phyloP scores from a whole-genome alignment of 2,888 invertebrate genomes.

The Andrena marginata region DNA sequence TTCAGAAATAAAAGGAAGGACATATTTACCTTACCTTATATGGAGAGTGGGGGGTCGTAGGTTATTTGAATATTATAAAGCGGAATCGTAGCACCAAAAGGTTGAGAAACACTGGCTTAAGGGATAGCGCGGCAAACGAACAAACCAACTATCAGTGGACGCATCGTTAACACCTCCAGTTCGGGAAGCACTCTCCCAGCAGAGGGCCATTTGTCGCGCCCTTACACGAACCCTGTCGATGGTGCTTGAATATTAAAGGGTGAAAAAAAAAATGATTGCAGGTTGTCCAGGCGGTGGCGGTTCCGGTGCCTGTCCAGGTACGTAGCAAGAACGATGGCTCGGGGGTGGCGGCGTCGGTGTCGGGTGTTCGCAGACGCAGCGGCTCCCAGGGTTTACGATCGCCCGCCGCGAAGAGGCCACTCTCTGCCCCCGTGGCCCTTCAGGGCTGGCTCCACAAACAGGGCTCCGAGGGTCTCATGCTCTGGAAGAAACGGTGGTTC shows the following conservation, averaged over 20 bases:
- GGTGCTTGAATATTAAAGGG: not conserved
- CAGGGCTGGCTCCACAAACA: conserved; percentile 97
- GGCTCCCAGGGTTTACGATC: conserved; percentile 90
- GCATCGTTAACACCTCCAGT: too few species aligned
- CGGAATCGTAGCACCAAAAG: too few species aligned
- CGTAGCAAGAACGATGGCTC: conserved; percentile 81
- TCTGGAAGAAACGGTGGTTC: conserved; percentile 98
- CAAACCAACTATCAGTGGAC: too few species aligned
- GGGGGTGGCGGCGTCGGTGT: conserved; percentile 78
- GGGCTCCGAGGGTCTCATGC: conserved; percentile 96
- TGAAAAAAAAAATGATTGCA: conserved; percentile 53
- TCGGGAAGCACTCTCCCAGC: too few species aligned
- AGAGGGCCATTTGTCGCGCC: too few species aligned
- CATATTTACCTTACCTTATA: too few species aligned
- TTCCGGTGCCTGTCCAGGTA: conserved; percentile 79
- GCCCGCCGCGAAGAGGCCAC: conserved; percentile 93
- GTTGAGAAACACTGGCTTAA: too few species aligned
- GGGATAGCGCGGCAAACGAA: too few species aligned
- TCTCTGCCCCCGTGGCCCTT: conserved; percentile 93
- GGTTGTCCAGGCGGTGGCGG: conserved; percentile 75
- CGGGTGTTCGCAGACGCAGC: conserved; percentile 82
- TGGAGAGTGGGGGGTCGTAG: too few species aligned
- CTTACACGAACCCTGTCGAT: not conserved
- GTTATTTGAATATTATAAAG: too few species aligned
- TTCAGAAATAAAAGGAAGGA: too few species aligned